Conservation (phyloP, 2,113 vertebrate genomes). For the Xenopus borealis region DNA sequence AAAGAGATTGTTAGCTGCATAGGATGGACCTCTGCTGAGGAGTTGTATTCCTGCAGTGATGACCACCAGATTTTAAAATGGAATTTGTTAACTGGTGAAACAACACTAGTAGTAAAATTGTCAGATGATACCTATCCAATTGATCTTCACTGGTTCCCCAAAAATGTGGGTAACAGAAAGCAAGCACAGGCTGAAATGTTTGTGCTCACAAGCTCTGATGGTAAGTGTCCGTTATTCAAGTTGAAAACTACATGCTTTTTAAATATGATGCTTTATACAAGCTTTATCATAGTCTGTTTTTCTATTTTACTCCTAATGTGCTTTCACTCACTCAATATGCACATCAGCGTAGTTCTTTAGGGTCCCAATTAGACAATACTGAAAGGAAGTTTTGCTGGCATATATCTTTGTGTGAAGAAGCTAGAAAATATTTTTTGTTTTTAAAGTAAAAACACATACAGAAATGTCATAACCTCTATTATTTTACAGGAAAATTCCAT, state of each 20-base stretch:
- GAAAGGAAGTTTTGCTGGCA: no score
- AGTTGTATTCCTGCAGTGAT: conserved; percentile 90
- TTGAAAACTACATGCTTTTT: no score
- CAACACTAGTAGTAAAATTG: conserved; percentile 74
- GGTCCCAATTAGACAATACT: no score
- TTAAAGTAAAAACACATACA: no score
- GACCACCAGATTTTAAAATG: conserved; percentile 91
- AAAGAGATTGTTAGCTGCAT: conserved; percentile 91
- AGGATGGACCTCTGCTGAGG: conserved; percentile 91
- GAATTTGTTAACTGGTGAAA: conserved; percentile 85
- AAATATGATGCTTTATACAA: no score
- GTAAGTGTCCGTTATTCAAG: conserved; percentile 59
- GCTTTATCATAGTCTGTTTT: no score
- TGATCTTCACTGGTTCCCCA: conserved; percentile 92
- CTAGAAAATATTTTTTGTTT: no score
- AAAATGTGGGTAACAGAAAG: conserved; percentile 80
- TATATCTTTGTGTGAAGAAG: no score
- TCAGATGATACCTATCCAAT: conserved; percentile 85
- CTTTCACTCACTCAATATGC: no score
- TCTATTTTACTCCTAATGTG: no score
- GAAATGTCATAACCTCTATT: neutral
- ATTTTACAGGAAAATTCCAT: conserved; percentile 85
- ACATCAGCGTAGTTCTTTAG: no score
- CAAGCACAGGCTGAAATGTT: conserved; percentile 83
- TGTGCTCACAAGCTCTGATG: conserved; percentile 91